Percentiles rank a stretch among this genome's conserved stretches.
Evolutionary conservation across 2,797 vertebrate species (phyloP).

Genomic region (Falco columbarius): DNA sequence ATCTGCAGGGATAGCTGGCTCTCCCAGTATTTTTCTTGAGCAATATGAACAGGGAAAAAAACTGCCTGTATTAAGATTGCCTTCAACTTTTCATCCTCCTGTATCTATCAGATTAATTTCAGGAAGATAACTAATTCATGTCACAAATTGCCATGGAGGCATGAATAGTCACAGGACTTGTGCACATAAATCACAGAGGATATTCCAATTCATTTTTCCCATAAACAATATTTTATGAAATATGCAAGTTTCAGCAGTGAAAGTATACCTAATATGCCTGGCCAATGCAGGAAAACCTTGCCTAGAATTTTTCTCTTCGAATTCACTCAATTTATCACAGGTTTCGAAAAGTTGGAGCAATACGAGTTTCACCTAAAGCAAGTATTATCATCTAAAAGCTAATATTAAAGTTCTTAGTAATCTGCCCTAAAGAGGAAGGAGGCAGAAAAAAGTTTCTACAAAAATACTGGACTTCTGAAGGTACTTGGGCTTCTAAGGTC

Average conservation of each 20-base stretch:
- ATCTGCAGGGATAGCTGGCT: neutral
- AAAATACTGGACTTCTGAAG: neutral
- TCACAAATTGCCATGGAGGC: neutral
- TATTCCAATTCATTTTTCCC: neutral
- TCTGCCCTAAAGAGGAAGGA: neutral
- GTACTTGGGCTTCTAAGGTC: neutral
- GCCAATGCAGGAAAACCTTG: neutral
- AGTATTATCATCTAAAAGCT: neutral
- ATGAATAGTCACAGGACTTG: neutral
- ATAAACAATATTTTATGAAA: neutral
- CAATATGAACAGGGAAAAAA: neutral
- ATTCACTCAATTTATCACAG: slow-evolving; percentile 5
- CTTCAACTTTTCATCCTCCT: neutral
- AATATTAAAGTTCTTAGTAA: slow-evolving; percentile 22
- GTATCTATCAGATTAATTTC: neutral
- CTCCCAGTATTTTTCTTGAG: neutral
- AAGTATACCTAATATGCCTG: neutral
- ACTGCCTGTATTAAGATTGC: neutral
- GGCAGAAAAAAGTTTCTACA: neutral
- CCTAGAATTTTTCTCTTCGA: slow-evolving; percentile 32
- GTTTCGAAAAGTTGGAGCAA: neutral
- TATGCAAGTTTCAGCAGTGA: neutral
- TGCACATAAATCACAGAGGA: neutral
- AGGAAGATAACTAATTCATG: neutral
- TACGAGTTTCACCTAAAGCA: neutral